phyloP scores from a whole-genome alignment of 2,888 invertebrate species.

The Nomada ferruginata region DNA sequence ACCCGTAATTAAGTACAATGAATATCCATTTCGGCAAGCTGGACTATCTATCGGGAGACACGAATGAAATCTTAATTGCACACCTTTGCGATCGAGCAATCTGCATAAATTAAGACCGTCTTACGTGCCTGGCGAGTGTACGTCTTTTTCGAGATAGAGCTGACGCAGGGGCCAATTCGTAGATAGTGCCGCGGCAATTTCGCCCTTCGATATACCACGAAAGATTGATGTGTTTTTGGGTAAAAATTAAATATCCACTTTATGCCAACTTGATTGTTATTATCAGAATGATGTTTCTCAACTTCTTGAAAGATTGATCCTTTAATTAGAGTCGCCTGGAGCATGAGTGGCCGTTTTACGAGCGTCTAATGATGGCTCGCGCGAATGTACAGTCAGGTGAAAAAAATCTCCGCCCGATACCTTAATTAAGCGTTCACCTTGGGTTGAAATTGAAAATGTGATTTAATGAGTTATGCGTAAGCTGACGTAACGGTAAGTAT shows the following conservation, averaged over 20 bases:
- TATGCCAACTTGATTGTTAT: neutral
- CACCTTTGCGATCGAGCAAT: conserved; percentile 71
- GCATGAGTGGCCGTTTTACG: neutral
- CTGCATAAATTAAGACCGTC: conserved; percentile 74
- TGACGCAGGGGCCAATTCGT: neutral
- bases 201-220: neutral
- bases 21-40: conserved; percentile 70
- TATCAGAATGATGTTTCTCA: neutral
- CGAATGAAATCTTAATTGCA: conserved; percentile 80
- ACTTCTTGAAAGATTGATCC: neutral
- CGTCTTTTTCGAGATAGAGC: conserved; percentile 45
- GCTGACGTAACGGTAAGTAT: too few relatives aligned
- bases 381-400: too few relatives aligned
- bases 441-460: too few relatives aligned
- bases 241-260: conserved; percentile 20
- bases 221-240: conserved; percentile 12
- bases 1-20: conserved; percentile 75
- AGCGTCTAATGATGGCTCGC: too few relatives aligned
- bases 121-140: conserved; percentile 47
- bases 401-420: too few relatives aligned
- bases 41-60: conserved; percentile 70
- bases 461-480: too few relatives aligned
- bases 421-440: too few relatives aligned
- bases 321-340: neutral
- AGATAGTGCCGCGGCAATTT: conserved; percentile 34